These are phyloP conservation scores for Ceratina japonica DNA, from an alignment of 1,140 invertebrate species.

Conservation along the genomic window DNA sequence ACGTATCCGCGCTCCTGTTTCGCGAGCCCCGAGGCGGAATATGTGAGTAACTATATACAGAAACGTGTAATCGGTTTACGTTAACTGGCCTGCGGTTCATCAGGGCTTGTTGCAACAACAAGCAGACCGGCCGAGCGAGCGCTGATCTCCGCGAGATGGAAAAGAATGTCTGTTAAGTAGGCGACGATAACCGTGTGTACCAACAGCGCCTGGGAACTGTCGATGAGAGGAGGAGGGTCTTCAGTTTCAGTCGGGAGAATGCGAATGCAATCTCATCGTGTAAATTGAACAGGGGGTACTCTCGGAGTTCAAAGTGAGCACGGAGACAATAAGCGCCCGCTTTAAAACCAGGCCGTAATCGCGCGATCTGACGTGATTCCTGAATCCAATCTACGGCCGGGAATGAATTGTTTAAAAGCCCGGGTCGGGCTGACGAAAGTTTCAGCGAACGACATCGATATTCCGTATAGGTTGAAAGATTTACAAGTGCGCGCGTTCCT, in stretches of 20 bases:
- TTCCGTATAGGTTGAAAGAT: conserved; percentile 36
- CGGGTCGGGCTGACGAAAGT: not conserved
- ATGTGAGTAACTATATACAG: not conserved
- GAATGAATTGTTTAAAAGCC: not conserved
- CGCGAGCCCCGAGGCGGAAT: not conserved
- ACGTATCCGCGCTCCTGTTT: not conserved
- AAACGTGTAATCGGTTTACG: not conserved
- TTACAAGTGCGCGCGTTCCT: not conserved
- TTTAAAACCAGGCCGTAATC: not conserved
- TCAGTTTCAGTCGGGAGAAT: not conserved
- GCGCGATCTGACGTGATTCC: too few species aligned
- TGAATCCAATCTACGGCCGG: not conserved
- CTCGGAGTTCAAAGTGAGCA: not conserved
- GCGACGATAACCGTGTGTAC: not conserved
- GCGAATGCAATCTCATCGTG: not conserved
- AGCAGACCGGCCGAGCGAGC: conserved; percentile 39
- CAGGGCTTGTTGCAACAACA: conserved; percentile 58
- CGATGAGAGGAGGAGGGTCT: too few species aligned
- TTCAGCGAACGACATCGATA: not conserved
- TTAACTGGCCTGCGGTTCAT: conserved; percentile 49
- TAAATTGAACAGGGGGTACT: conserved; percentile 2
- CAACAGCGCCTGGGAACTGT: not conserved
- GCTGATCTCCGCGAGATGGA: not conserved
- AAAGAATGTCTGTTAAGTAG: not conserved
- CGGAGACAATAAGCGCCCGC: not conserved